phyloP scores from a whole-genome alignment of 1,140 invertebrate genomes.

The Drosophila simulans region DNA sequence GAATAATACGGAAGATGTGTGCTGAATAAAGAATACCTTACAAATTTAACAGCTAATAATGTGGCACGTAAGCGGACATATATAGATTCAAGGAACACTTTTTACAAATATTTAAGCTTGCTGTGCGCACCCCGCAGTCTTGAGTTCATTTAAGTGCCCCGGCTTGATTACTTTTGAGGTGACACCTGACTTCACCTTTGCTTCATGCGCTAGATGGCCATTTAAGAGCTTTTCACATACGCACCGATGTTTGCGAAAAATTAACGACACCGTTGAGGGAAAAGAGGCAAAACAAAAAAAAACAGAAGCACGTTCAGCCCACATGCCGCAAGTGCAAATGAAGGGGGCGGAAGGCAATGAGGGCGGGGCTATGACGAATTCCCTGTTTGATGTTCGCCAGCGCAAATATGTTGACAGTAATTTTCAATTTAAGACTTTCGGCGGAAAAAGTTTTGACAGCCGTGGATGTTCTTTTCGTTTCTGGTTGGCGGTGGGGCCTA shows the following conservation, averaged over 20 bases:
- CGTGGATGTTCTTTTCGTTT: neutral
- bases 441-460: conserved; percentile 40
- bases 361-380: conserved; percentile 25
- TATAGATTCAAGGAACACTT: neutral
- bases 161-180: conserved; percentile 30
- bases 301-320: conserved; percentile 1
- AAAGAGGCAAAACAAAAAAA: neutral
- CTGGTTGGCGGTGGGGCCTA: neutral
- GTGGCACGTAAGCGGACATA: no score
- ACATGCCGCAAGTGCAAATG: conserved; percentile 34
- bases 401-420: conserved; percentile 62
- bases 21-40: neutral
- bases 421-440: conserved; percentile 63
- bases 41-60: neutral
- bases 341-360: neutral
- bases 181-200: conserved; percentile 25
- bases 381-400: conserved; percentile 52
- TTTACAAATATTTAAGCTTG: neutral
- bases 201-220: conserved; percentile 16
- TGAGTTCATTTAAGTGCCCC: neutral
- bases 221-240: conserved; percentile 27
- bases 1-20: no score
- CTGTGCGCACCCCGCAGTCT: no score
- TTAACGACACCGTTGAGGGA: conserved; percentile 32
- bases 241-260: conserved; percentile 26